These are phyloP conservation scores for Sphenodon punctatus DNA, from an alignment of 2,797 vertebrate species.

Conservation along the genomic window DNA sequence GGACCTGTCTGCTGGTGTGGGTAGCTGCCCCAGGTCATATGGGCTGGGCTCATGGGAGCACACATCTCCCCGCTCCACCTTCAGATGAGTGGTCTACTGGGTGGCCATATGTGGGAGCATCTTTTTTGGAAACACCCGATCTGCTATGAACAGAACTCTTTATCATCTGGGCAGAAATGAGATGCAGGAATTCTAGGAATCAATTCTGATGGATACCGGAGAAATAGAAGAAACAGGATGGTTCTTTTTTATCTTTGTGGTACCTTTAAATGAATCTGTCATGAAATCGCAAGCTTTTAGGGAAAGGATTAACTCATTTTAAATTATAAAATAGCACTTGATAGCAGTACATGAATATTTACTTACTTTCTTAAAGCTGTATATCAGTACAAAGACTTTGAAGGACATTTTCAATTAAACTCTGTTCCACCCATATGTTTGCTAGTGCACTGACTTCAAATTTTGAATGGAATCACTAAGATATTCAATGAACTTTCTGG, in stretches of 20 bases:
- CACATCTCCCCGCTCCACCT: too few relatives aligned
- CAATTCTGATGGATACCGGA: neutral
- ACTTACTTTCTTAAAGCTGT: slow-evolving; percentile 8
- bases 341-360: neutral
- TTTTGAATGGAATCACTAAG: neutral
- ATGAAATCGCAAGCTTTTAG: slow-evolving; percentile 12
- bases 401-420: neutral
- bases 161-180: slow-evolving; percentile 3
- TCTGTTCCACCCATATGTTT: neutral
- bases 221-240: neutral
- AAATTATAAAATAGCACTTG: neutral
- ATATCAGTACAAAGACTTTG: neutral
- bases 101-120: too few relatives aligned
- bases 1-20: too few relatives aligned
- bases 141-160: neutral
- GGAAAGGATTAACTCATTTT: neutral
- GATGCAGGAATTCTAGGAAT: neutral
- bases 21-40: too few relatives aligned
- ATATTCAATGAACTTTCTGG: slow-evolving; percentile 23
- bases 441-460: neutral
- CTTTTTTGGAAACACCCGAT: too few relatives aligned
- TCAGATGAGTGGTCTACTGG: too few relatives aligned
- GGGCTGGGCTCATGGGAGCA: too few relatives aligned
- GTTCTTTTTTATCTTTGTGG: neutral
- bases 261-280: neutral